phyloP scores from a whole-genome alignment of 2,888 invertebrate genomes.

The Molorchus minor region DNA sequence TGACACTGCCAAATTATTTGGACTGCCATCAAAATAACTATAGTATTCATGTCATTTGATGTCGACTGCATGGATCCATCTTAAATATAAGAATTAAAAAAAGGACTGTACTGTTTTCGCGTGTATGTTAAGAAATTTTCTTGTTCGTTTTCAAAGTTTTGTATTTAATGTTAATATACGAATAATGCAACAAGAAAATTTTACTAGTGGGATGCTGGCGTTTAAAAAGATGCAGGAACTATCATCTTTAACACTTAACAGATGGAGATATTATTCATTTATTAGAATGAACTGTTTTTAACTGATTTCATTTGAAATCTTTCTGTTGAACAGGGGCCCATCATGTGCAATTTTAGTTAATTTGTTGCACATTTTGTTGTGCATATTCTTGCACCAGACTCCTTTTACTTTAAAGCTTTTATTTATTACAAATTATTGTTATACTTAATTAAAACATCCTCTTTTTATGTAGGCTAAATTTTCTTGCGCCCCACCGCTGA shows the following conservation, averaged over 20 bases:
- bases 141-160: constrained; percentile 25
- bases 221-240: constrained; percentile 16
- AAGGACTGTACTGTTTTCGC: constrained; percentile 31
- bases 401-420: neutral
- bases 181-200: constrained; percentile 20
- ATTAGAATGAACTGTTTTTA: constrained; percentile 31
- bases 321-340: constrained; percentile 15
- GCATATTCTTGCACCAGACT: neutral
- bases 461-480: too few relatives aligned
- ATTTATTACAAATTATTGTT: neutral
- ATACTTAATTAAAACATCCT: too few relatives aligned
- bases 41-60: constrained; percentile 48
- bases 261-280: constrained; percentile 31
- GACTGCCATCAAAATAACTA: constrained; percentile 58
- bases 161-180: constrained; percentile 15
- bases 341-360: neutral
- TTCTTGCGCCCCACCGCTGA: too few relatives aligned
- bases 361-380: neutral
- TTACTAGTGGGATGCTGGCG: constrained; percentile 3
- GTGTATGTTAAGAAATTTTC: constrained; percentile 25
- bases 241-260: constrained; percentile 25
- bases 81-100: constrained; percentile 28
- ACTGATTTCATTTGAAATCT: constrained; percentile 44
- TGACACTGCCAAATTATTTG: constrained; percentile 62
- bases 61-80: constrained; percentile 51